Evolutionary conservation across 2,113 vertebrate species (phyloP), one percentile per base, ranked within the genome.

Genomic region (Gopherus evgoodei): DNA sequence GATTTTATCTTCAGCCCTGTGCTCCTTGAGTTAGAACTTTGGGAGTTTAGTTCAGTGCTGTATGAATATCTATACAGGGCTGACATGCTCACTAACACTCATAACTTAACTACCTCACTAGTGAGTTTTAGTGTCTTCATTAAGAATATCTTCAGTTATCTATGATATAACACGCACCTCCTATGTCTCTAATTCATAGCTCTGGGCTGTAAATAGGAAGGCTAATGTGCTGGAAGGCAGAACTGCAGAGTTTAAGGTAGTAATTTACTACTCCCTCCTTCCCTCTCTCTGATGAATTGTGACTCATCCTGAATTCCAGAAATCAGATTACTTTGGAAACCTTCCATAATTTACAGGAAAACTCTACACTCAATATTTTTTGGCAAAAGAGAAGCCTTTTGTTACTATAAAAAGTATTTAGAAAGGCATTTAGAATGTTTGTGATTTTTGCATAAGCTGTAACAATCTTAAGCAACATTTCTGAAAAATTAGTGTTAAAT

Each of bases 51-150:
- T 1, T 81, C 6, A 31, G 65, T 54, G 27, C 38, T 14, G 2
- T 0, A 17, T 5, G 2, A 31, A 14, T 14, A 6, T 7, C 65
- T 13, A 2, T 1, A 0, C 1, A 13, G 69, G 65, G n/a, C 21
- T 21, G 65, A 35, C 16, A 38, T 19, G 65, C 35, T 72, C n/a
- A 62, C 6, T 29, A 62, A 29, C 27, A 62, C 22, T 62, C 27
- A 31, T 11, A 31, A 11, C 8, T 62, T 62, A 62, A 31, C 27
- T 12, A 62, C 5, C 11, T 62, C 27, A 62, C 27, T 62, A 29
- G 12, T 31, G 22, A 0, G 6, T 31, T 42, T 65, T 86, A 81
- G 52, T 2, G 11, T 47, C 50, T 79, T 49, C 86, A 2, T 44
- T 13, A 6, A 31, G 29, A 65, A 11, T 24, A 31, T 8, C 3